These are phyloP conservation scores for Acyrthosiphon pisum DNA, from an alignment of 1,140 invertebrate species.

Conservation along the genomic window DNA sequence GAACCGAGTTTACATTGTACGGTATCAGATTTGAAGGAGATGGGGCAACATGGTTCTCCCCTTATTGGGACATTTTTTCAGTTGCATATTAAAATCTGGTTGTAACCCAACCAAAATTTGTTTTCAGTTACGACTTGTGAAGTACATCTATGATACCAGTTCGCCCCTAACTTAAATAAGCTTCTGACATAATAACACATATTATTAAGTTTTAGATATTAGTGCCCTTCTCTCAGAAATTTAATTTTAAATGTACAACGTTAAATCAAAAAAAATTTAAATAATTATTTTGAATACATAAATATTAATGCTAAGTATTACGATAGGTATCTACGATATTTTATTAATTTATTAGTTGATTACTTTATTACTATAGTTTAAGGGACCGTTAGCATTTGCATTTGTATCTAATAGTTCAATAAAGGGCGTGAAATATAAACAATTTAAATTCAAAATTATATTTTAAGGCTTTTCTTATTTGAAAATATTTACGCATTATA, in stretches of 20 bases:
- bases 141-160: background rate
- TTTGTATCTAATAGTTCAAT: background rate
- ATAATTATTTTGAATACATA: background rate
- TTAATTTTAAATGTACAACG: background rate
- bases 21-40: too few species aligned
- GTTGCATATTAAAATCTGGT: too few species aligned
- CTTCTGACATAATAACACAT: background rate
- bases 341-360: background rate
- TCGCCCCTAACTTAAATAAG: background rate
- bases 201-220: background rate
- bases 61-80: too few species aligned
- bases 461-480: background rate
- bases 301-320: background rate
- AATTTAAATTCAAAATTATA: background rate
- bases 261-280: background rate
- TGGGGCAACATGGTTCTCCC: too few species aligned
- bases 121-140: background rate
- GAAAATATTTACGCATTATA: background rate
- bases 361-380: background rate
- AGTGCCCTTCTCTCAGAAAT: background rate
- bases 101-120: background rate
- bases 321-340: background rate
- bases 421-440: background rate
- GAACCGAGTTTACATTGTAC: too few species aligned
- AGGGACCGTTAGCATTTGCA: background rate